Evolutionary conservation across 2,113 vertebrate genomes (phyloP), one percentile per base, ranked within the genome.

Genomic region (Archocentrus centrarchus): DNA sequence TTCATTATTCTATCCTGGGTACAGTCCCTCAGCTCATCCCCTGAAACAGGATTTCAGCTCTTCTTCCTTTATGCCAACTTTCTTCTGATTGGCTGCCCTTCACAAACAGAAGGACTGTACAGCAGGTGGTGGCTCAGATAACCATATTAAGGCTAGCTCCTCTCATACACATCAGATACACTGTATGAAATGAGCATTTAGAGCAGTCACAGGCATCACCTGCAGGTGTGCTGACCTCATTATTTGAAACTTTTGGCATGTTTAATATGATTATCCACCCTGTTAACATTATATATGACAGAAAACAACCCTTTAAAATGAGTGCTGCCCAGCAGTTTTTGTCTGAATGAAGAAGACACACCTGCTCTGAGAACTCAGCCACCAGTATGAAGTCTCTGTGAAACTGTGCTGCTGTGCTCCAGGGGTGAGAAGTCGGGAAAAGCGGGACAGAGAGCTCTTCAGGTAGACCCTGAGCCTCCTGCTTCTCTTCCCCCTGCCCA

Each of bases 311-410:
- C 41, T 73, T 73, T 53, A 32, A 32, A 32, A 30, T 18, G 53
- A 32, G 17, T 73, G 44, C 24, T 44, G 53, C 18, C 44, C 66
- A 32, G 24, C 44, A 32, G 44, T 73, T 53, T 73, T 50, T 53
- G 44, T 53, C 18, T 73, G 47, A 53, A 53, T 73, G 11, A 22
- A 59, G 37, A n/a, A 27, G n/a, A 55, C 86, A 17, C 78, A 95
- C 98, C 94, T 99, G 97, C 85, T 99, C 98, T 0, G 97, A 99
- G 94, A 99, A 99, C 80, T 99, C 98, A 0, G 98, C 97, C 94
- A 99, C 97, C 77, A 99, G 96, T 59, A 99, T 97, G 91, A 99
- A 99, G 90, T 99, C 98, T 64, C 96, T 92, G 44, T 93, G 93
- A 81, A 99, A 99, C 88, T 94, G 96, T 68, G 97, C 97, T 27